Percentiles rank a stretch among this genome's conserved stretches.
These are phyloP conservation scores for Malurus alboscapulatus DNA, from an alignment of 2,113 vertebrate species.

Conservation along the genomic window DNA sequence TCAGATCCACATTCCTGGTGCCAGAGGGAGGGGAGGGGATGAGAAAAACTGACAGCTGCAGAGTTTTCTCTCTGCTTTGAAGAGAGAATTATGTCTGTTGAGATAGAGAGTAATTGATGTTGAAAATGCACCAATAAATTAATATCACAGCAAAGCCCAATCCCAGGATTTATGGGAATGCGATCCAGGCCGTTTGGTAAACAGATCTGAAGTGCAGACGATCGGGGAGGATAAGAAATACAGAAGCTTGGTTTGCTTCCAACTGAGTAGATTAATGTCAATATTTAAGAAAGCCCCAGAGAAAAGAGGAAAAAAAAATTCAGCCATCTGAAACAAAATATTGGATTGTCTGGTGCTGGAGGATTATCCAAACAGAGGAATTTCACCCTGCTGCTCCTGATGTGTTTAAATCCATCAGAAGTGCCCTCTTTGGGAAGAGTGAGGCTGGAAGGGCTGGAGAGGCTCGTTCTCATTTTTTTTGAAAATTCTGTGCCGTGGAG, in stretches of 20 bases:
- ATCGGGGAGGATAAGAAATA: conserved; percentile 60
- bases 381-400: neutral
- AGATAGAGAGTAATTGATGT: conserved; percentile 34
- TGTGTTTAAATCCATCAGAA: neutral
- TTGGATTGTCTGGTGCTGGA: neutral
- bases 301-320: neutral
- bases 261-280: conserved; percentile 59
- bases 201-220: conserved; percentile 54
- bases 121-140: conserved; percentile 59
- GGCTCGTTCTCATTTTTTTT: neutral
- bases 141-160: conserved; percentile 39
- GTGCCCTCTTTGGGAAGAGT: neutral
- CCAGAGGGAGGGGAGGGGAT: neutral
- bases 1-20: neutral
- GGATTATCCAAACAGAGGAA: conserved; percentile 11
- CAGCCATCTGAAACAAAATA: conserved; percentile 36
- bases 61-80: neutral
- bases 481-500: neutral
- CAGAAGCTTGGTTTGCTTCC: conserved; percentile 66
- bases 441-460: neutral
- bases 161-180: conserved; percentile 36
- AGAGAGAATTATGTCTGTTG: conserved; percentile 45
- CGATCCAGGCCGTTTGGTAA: conserved; percentile 47
- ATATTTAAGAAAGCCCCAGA: conserved; percentile 49
- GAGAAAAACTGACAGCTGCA: neutral